These are phyloP conservation scores for Tigriopus californicus DNA, from an alignment of 2,888 invertebrate species.

Conservation along the genomic window DNA sequence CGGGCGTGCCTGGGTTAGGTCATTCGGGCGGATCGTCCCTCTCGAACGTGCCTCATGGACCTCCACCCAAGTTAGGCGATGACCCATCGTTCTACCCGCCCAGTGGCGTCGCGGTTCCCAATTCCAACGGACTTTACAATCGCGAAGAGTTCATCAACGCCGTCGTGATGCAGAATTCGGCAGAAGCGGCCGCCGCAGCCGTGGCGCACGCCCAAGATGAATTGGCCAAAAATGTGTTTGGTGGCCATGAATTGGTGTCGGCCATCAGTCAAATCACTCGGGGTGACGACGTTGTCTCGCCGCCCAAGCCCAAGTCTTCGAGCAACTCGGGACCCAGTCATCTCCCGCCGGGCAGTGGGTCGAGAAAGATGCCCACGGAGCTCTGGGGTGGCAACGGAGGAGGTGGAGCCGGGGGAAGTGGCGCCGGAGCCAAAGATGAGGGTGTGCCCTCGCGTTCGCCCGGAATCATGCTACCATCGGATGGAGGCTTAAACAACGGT, in stretches of 20 bases:
- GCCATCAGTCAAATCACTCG: neutral
- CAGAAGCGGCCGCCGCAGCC: neutral
- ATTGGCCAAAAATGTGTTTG: neutral
- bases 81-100: no score
- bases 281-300: neutral
- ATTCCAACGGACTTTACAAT: neutral
- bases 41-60: neutral
- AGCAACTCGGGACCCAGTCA: neutral
- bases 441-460: neutral
- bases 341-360: no score
- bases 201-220: neutral
- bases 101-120: neutral
- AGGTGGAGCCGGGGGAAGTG: neutral
- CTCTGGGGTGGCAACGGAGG: neutral
- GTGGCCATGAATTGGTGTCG: constrained; percentile 1
- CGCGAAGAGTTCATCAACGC: neutral
- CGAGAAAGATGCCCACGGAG: neutral
- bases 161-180: neutral
- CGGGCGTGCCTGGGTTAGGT: neutral
- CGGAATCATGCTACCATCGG: no score
- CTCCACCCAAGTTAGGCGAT: neutral
- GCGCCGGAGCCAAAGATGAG: neutral
- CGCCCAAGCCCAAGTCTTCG: neutral
- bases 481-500: neutral
- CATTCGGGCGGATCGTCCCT: no score